Evolutionary conservation across 2,113 vertebrate genomes (phyloP).

Genomic region (Heterotilapia buettikoferi): DNA sequence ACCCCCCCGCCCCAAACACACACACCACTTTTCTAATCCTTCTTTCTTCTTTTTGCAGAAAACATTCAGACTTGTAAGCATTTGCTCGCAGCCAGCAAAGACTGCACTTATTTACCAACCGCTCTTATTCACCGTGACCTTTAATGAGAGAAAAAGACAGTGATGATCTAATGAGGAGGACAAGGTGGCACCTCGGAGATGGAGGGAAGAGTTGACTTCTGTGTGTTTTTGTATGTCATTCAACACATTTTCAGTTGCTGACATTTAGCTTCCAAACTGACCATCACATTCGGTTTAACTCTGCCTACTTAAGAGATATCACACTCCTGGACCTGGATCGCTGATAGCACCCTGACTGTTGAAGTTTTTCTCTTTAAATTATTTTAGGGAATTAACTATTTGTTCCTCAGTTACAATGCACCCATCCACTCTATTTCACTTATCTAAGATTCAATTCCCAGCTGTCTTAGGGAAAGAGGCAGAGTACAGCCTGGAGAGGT

Average conservation of each 20-base stretch:
- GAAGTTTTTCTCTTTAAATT: background rate
- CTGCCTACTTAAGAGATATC: background rate
- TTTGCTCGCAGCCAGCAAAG: constrained; percentile 19
- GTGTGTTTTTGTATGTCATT: background rate
- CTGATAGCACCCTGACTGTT: background rate
- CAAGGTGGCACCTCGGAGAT: constrained; percentile 18
- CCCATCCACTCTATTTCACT: background rate
- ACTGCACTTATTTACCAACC: constrained; percentile 33
- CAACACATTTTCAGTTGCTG: constrained; percentile 7
- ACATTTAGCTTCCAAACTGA: constrained; percentile 39
- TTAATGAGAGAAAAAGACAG: constrained; percentile 13
- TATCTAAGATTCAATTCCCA: background rate
- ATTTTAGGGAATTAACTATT: background rate
- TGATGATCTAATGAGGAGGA: constrained; percentile 50
- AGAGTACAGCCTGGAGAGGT: background rate
- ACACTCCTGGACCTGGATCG: background rate
- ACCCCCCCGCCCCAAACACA: background rate
- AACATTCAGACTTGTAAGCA: background rate
- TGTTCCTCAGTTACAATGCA: background rate
- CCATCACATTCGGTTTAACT: background rate
- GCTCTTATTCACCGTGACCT: constrained; percentile 49
- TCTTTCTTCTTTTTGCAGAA: background rate
- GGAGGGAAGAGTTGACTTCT: background rate
- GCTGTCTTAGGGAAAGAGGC: background rate
- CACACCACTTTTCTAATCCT: background rate